A percentile compares a stretch with the other conserved stretches of the same genome.
Evolutionary conservation across 2,113 vertebrate species (phyloP).

Genomic region (Antennarius striatus): DNA sequence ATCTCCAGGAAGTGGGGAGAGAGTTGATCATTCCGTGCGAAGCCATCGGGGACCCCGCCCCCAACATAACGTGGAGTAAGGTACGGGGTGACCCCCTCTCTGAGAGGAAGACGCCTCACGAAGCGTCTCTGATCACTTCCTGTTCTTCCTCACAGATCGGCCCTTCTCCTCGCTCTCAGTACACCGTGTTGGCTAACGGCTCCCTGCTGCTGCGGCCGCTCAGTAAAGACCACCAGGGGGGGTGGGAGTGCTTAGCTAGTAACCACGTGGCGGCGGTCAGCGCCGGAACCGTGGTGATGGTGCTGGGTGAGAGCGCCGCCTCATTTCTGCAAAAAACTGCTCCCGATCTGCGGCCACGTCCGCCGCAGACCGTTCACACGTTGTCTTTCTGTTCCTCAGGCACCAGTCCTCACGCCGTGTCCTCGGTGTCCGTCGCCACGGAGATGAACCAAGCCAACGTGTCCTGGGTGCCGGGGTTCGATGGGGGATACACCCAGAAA

Average conservation of each 20-base stretch:
- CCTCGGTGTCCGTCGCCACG: conserved; percentile 80
- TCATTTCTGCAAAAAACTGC: background rate
- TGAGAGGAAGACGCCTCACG: background rate
- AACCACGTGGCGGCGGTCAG: conserved; percentile 87
- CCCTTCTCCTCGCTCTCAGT: conserved; percentile 65
- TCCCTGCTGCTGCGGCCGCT: conserved; percentile 87
- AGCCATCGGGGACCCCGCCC: conserved; percentile 85
- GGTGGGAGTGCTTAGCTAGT: conserved; percentile 88
- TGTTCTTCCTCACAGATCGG: conserved; percentile 74
- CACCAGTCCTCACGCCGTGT: conserved; percentile 90
- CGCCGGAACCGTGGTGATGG: conserved; percentile 82
- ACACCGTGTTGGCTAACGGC: conserved; percentile 82
- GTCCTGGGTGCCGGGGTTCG: conserved; percentile 93
- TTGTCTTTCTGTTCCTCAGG: conserved; percentile 72
- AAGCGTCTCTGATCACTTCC: background rate
- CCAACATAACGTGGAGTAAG: conserved; percentile 90
- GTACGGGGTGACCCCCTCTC: conserved; percentile 59
- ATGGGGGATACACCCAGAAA: conserved; percentile 93
- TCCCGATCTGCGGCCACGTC: no score
- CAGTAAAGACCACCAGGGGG: conserved; percentile 89
- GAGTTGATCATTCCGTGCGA: conserved; percentile 88
- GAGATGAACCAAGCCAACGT: conserved; percentile 86
- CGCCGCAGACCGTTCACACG: background rate
- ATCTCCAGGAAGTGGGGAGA: conserved; percentile 93
- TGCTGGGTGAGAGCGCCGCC: conserved; percentile 83